Base-by-base conservation (phyloP, 2,797 vertebrate species). In the Cryptoprocta ferox region DNA sequence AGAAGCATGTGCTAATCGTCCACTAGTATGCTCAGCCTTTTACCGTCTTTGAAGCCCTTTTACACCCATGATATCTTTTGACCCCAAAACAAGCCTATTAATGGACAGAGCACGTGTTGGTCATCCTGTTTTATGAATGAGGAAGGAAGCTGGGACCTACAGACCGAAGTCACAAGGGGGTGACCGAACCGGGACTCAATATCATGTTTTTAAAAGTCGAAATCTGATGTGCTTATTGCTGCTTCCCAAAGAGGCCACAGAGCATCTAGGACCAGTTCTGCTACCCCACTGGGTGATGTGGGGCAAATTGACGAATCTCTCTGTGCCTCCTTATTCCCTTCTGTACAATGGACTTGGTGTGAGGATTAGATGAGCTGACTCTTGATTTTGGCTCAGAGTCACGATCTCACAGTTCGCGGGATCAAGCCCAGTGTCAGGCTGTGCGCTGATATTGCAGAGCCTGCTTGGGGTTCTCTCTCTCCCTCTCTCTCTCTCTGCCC, bases 101-200 rank as follows among this genome's bases (percentile, higher is more conserved):
- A 81, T 14, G 63, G 86, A 42, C 30, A 35, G n/a, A 5, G 42
- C 53, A 75, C 6, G 1, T 37, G 82, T 8, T 66, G 45, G 63
- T 83, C 45, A 42, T 13, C 70, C 53, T 14, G 13, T 32, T 87
- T 87, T 39, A 93, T n/a, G 86, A 96, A 96, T 66, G 68, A 97
- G 86, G 96, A 96, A 91, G 90, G 86, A 95, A 95, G 56, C 84
- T 8, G 89, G 79, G 66, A 53, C 84, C 66, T 42, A 35, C 28
- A 90, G 26, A 65, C 37, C 0, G 0, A 90, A 97, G 93, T 91
- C 90, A 93, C 68, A 73, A n/a, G 93, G 53, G 78, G n/a, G 35
- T 78, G 59, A 26, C 76, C 53, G 78, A 87, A 45, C 26, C 45
- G 16, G 37, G 65, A 66, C 63, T 59, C 79, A 83, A 78, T 39